Evolutionary conservation across 2,888 invertebrate genomes (phyloP), one percentile per base, ranked within the genome.

Genomic region (Seira sanloemensis): DNA sequence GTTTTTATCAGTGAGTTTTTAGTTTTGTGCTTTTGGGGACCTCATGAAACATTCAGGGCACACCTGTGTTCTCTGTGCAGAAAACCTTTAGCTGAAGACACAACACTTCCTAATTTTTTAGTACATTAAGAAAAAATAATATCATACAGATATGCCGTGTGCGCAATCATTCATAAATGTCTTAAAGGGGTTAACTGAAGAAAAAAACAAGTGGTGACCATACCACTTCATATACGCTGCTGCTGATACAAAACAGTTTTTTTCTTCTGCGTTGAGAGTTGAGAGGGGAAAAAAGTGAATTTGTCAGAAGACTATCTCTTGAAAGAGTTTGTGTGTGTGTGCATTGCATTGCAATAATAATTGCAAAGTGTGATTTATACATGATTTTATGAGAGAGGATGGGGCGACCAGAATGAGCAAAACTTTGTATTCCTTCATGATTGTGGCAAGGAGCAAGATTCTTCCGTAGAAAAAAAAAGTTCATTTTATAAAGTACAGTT

Each of bases 31-130:
- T 69, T 71, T 78, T 58, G 78, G 78, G 78, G 73, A 79, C 72
- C 79, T 79, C 79, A 79, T 79, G 79, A 79, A 73, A n/a, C 73
- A 79, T 73, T 80, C 80, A 75, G 69, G 80, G 75, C 80, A 80
- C 80, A 80, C 80, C 80, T 80, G 80, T 54, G 50, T 80, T 67
- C 58, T 71, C 67, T 19, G 25, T 54, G 46, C 65, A 68, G 54
- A 65, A 62, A 46, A 27, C 54, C 23, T 54, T 37, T n/a, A 27
- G 27, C 46, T 18, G 27, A 9, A 18, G 4, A 5, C 25, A 69
- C 27, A 46, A 79, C 54, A 80, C 80, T 80, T 80, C 80, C 80
- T 80, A 80, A 80, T 80, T 80, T 80, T 80, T 80, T 80, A 27
- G 24, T 79, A 23, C 46, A 71, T 50, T 18, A 73, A 5, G 19